Evolutionary conservation across 1,140 invertebrate genomes (phyloP).

Genomic region (Rhopalosiphum maidis): DNA sequence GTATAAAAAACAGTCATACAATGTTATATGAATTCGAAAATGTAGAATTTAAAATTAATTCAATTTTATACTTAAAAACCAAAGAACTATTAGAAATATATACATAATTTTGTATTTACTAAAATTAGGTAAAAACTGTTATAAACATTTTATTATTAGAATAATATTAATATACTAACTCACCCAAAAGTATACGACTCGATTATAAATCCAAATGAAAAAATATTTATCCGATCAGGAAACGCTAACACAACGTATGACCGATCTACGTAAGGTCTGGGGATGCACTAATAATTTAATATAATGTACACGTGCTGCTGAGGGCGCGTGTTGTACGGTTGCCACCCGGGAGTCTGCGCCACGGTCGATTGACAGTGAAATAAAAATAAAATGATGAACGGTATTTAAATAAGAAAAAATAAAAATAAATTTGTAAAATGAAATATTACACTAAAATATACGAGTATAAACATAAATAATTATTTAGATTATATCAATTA

Average conservation of each 20-base stretch:
- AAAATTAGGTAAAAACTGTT: neutral
- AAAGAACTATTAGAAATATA: neutral
- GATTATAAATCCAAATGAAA: neutral
- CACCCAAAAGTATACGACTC: neutral
- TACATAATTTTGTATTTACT: neutral
- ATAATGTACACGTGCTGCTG: constrained; percentile 46
- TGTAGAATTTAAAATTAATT: neutral
- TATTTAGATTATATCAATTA: neutral
- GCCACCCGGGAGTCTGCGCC: constrained; percentile 40
- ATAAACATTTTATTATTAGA: neutral
- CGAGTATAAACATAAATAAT: neutral
- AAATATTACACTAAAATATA: neutral
- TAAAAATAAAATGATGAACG: neutral
- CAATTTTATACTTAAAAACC: neutral
- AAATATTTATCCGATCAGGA: neutral
- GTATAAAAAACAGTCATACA: neutral
- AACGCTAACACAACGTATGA: neutral
- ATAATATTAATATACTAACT: neutral
- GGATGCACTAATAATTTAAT: constrained; percentile 35
- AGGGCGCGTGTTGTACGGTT: constrained; percentile 11
- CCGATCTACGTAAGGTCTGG: neutral
- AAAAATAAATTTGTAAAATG: neutral
- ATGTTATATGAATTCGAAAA: neutral
- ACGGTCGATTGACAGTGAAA: constrained; percentile 3
- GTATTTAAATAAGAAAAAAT: neutral